A percentile compares a stretch with the other conserved stretches of the same genome.
phyloP scores from a whole-genome alignment of 2,888 invertebrate genomes.

The Ectemnius cavifrons region DNA sequence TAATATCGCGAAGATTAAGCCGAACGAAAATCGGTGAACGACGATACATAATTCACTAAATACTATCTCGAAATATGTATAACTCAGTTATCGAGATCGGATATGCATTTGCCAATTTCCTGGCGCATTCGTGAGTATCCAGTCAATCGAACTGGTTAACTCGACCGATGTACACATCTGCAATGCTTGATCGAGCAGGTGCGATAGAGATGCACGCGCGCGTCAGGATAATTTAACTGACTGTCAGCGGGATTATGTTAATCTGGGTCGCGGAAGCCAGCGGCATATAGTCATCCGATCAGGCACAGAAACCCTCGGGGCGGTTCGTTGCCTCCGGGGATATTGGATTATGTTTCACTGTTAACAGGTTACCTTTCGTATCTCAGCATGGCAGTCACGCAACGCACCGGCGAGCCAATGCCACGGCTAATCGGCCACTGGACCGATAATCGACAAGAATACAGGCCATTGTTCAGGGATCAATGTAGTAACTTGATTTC shows the following conservation, averaged over 20 bases:
- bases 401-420: conserved; percentile 54
- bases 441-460: conserved; percentile 41
- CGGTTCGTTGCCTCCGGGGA: conserved; percentile 52
- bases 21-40: too few species aligned
- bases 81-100: too few species aligned
- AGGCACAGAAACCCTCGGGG: conserved; percentile 45
- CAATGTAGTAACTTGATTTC: not conserved
- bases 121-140: too few species aligned
- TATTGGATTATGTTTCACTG: conserved; percentile 62
- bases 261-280: conserved; percentile 36
- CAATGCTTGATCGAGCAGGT: conserved; percentile 4
- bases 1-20: conserved; percentile 20
- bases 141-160: too few species aligned
- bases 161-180: not conserved
- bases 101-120: too few species aligned
- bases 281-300: conserved; percentile 48
- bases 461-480: not conserved
- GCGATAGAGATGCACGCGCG: not conserved
- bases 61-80: too few species aligned
- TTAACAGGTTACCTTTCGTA: conserved; percentile 63
- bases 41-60: too few species aligned
- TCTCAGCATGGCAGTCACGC: conserved; percentile 44
- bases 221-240: conserved; percentile 24
- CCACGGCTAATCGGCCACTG: conserved; percentile 48
- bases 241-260: conserved; percentile 52